Percentiles rank a stretch among this genome's conserved stretches.
These are phyloP conservation scores for Drosophila sproati DNA, from an alignment of 1,140 invertebrate genomes.

Conservation along the genomic window DNA sequence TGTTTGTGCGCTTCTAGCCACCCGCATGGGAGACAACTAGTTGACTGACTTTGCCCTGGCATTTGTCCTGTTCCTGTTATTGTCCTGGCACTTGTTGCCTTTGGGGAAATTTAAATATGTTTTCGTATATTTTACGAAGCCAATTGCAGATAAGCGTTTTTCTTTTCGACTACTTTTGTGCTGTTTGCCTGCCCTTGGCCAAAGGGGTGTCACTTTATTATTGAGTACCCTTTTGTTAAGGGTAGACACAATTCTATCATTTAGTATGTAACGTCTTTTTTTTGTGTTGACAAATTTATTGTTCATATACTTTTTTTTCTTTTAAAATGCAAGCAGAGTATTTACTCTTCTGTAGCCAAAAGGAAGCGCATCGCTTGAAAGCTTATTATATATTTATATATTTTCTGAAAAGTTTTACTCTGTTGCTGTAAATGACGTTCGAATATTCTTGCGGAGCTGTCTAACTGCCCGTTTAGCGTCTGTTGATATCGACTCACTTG, in stretches of 20 bases:
- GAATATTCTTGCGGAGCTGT: constrained; percentile 15
- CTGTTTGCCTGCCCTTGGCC: constrained; percentile 57
- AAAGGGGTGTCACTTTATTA: constrained; percentile 5
- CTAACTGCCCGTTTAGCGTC: constrained; percentile 44
- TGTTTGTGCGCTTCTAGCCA: constrained; percentile 12
- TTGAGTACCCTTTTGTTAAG: not conserved
- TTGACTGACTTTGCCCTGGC: constrained; percentile 34
- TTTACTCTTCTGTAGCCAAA: not conserved
- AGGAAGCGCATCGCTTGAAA: not conserved
- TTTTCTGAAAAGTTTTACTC: constrained; percentile 57
- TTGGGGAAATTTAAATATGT: constrained; percentile 70
- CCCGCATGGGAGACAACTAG: constrained; percentile 58
- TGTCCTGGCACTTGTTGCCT: constrained; percentile 71
- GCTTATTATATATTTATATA: constrained; percentile 44
- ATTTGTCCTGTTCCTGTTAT: constrained; percentile 14
- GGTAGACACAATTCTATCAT: constrained; percentile 1
- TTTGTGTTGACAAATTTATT: no score
- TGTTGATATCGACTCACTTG: constrained; percentile 39
- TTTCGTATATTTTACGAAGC: constrained; percentile 66
- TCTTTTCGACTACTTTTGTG: constrained; percentile 59
- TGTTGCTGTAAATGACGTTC: constrained; percentile 16
- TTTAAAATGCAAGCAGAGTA: no score
- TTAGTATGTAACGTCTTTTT: not conserved
- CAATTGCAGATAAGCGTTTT: constrained; percentile 81
- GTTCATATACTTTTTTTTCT: not conserved